Conservation (phyloP, 2,113 vertebrate species). For the Siniperca chuatsi region DNA sequence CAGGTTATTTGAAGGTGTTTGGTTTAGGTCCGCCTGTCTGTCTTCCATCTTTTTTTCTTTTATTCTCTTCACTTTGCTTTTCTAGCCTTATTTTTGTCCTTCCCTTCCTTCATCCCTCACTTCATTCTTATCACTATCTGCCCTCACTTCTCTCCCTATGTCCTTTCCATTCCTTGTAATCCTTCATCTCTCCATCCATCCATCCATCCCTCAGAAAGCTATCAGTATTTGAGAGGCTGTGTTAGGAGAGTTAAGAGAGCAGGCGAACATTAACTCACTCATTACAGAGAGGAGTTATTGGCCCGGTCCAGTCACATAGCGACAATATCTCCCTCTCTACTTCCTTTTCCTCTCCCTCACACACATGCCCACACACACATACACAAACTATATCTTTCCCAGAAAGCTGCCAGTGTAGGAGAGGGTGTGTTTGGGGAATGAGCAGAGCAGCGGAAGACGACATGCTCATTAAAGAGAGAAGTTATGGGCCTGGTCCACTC, state of each 20-base stretch:
- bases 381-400: constrained; percentile 3
- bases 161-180: background rate
- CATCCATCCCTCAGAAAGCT: constrained; percentile 23
- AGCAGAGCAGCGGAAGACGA: constrained; percentile 50
- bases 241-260: constrained; percentile 41
- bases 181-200: constrained; percentile 5
- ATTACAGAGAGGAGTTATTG: constrained; percentile 58
- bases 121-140: constrained; percentile 2
- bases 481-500: constrained; percentile 59
- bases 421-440: constrained; percentile 46
- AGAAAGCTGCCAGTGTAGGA: constrained; percentile 46
- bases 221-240: constrained; percentile 9
- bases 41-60: constrained; percentile 5
- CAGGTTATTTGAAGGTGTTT: constrained; percentile 57
- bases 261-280: constrained; percentile 49
- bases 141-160: background rate
- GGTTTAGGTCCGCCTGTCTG: constrained; percentile 42
- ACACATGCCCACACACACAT: constrained; percentile 22
- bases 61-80: constrained; percentile 5
- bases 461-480: constrained; percentile 74
- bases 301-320: constrained; percentile 38
- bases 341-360: background rate
- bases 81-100: background rate
- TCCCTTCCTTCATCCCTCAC: background rate
- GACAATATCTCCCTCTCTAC: constrained; percentile 42